Base-by-base conservation (phyloP, 2,888 invertebrate species). In the Calliopum simillimum region DNA sequence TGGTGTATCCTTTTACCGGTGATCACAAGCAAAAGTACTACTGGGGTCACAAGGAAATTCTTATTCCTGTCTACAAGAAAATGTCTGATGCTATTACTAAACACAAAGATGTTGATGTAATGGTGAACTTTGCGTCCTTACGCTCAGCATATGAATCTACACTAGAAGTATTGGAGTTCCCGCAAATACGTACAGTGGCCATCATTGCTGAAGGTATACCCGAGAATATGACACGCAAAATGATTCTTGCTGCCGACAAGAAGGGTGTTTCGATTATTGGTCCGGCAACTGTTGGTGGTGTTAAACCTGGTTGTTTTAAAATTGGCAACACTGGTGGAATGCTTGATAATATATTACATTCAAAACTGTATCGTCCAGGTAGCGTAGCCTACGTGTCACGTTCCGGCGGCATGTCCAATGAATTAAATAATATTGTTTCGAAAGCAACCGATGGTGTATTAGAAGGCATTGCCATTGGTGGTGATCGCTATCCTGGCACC, bases 1-100 rank as follows among this genome's bases (percentile, higher is more conserved):
- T 99, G 84, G 97, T 99, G 46, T 99, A 99, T 87, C 99, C 99
- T 0, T 98, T 99, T 87, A 97, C 94, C 14, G 98, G 98, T 0
- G 98, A 99, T 86, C 99, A 99, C 87, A 98, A 98, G 84, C 98
- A 98, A 87, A 99, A 99, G 86, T 99, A 96, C 88, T 99, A 99
- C 86, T 99, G 98, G 93, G 99, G 99, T 1, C 99, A 99, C 87
- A 97, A 98, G 84, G 99, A 99, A 85, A 93, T 98, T 61, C 90
- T 97, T 33, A 92, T 97, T 80, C 94, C 93, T 0, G 96, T 98
- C 6, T 99, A 99, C 88, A 98, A 98, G 79, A 95, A 94, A 81
- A 98, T 99, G 97, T 93, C 92, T 75, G 97, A 98, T 79, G 98
- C 98, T 1, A 97, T 99, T 92, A 90, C 90, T 6, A 97, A 97